Evolutionary conservation across 2,797 vertebrate species (phyloP).

Genomic region (Scleropages formosus): DNA sequence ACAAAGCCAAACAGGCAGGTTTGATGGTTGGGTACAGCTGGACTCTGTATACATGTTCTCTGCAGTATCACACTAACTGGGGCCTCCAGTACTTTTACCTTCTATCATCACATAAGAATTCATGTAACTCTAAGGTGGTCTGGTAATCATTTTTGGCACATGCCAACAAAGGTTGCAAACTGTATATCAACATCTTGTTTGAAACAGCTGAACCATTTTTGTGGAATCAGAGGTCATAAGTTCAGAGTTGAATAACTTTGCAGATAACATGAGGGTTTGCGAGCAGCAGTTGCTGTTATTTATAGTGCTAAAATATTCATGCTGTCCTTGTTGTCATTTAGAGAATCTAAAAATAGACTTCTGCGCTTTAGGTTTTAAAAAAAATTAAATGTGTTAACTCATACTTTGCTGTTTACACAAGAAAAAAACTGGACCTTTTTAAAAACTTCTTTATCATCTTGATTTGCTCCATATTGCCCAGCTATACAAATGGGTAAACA

Average conservation of each 20-base stretch:
- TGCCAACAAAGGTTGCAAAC: not conserved
- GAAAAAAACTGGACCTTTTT: slow-evolving; percentile 16
- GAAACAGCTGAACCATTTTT: not conserved
- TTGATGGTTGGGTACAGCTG: no score
- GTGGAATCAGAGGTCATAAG: not conserved
- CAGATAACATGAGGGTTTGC: not conserved
- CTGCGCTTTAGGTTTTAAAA: not conserved
- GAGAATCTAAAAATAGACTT: slow-evolving; percentile 20
- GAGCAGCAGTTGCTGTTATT: slow-evolving; percentile 38
- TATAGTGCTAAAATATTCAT: slow-evolving; percentile 44
- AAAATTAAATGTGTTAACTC: not conserved
- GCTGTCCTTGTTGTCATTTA: slow-evolving; percentile 37
- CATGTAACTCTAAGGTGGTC: not conserved
- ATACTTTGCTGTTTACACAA: not conserved
- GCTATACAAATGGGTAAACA: no score
- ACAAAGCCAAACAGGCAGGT: no score
- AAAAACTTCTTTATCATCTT: not conserved
- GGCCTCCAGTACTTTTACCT: not conserved
- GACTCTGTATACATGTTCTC: no score
- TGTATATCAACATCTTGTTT: not conserved
- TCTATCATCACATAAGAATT: not conserved
- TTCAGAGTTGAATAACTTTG: not conserved
- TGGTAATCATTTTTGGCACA: not conserved
- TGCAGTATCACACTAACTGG: not conserved
- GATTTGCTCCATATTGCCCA: no score